A percentile compares a stretch with the other conserved stretches of the same genome.
Conservation (phyloP, 2,888 invertebrate genomes). For the Chrysolina oricalcia region DNA sequence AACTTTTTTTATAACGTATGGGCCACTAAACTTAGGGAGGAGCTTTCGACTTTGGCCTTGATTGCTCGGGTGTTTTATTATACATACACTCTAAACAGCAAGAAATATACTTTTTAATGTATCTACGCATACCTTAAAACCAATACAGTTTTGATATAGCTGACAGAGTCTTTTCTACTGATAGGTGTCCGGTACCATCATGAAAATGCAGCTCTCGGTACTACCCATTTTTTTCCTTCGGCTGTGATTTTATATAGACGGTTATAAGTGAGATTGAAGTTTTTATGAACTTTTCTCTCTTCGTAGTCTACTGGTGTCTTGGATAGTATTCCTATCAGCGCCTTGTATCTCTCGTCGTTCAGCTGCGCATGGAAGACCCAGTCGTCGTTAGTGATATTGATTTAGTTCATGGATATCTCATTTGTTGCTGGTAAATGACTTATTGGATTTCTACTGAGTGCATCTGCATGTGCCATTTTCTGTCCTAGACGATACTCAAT, state of each 20-base stretch:
- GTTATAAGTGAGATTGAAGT: constrained; percentile 34
- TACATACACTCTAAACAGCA: not conserved
- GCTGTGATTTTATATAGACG: constrained; percentile 32
- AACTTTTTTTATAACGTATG: too few species aligned
- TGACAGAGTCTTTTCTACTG: constrained; percentile 47
- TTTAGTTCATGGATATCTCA: constrained; percentile 53
- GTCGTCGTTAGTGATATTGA: constrained; percentile 36
- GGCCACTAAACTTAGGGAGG: too few species aligned
- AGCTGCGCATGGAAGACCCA: constrained; percentile 51
- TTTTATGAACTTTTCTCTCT: constrained; percentile 36
- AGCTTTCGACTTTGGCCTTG: too few species aligned
- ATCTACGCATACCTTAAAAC: not conserved
- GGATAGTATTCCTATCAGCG: constrained; percentile 32
- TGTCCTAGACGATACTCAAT: constrained; percentile 56
- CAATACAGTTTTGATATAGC: not conserved
- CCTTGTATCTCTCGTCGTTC: constrained; percentile 33
- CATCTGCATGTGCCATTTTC: too few species aligned
- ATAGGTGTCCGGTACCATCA: constrained; percentile 60
- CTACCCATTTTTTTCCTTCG: constrained; percentile 36
- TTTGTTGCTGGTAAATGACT: constrained; percentile 29
- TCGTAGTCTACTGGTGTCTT: constrained; percentile 30
- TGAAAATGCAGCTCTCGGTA: constrained; percentile 50
- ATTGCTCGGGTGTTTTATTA: not conserved
- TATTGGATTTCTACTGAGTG: too few species aligned
- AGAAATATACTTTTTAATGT: not conserved